Percentiles rank a stretch among this genome's conserved stretches.
phyloP scores from a whole-genome alignment of 2,797 vertebrate genomes.

The Holocentrus rufus region DNA sequence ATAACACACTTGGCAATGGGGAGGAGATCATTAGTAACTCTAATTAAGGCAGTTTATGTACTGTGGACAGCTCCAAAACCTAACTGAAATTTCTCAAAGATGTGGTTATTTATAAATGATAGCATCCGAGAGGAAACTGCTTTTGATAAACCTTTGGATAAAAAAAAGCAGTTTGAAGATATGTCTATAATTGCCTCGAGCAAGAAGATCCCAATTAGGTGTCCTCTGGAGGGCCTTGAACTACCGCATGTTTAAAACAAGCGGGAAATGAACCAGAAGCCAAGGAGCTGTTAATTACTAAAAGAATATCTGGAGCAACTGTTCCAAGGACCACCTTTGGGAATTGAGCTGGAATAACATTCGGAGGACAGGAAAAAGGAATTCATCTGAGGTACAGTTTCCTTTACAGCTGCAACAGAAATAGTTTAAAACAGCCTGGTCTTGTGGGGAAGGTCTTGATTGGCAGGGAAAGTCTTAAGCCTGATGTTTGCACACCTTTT shows the following conservation, averaged over 20 bases:
- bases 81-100: neutral
- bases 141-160: conserved; percentile 15
- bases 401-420: conserved; percentile 25
- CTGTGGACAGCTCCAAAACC: neutral
- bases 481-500: conserved; percentile 41
- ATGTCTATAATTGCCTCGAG: conserved; percentile 50
- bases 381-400: conserved; percentile 24
- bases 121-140: conserved; percentile 13
- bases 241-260: conserved; percentile 65
- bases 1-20: neutral
- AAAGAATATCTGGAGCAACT: conserved; percentile 36
- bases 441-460: conserved; percentile 38
- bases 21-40: neutral
- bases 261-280: conserved; percentile 37
- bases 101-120: conserved; percentile 18
- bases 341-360: conserved; percentile 39
- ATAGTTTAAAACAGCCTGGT: conserved; percentile 6
- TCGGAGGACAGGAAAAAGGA: conserved; percentile 18
- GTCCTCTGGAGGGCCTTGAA: conserved; percentile 54
- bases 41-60: neutral
- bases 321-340: conserved; percentile 35
- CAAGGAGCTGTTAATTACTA: conserved; percentile 60
- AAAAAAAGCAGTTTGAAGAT: conserved; percentile 33
- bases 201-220: conserved; percentile 53
- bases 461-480: conserved; percentile 47